phyloP scores from a whole-genome alignment of 2,797 vertebrate species.

The Neopelma chrysocephalum region DNA sequence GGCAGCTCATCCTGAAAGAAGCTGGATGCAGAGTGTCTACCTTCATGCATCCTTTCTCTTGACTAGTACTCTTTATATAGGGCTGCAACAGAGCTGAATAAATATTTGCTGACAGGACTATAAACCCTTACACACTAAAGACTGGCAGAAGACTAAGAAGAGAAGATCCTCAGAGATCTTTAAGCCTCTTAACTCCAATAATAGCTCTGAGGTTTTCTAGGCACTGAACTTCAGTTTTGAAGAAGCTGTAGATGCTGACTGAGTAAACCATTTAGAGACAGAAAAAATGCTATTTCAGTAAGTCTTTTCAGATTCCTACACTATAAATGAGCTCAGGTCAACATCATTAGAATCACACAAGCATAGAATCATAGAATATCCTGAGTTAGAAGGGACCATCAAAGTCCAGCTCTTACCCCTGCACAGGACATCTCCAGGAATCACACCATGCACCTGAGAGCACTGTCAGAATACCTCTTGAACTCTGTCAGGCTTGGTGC shows the following conservation, averaged over 20 bases:
- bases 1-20: neutral
- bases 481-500: neutral
- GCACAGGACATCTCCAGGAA: neutral
- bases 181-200: slow-evolving; percentile 54
- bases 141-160: neutral
- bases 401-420: neutral
- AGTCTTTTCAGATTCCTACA: neutral
- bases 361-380: neutral
- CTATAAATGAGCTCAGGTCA: neutral
- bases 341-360: neutral
- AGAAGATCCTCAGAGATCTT: neutral
- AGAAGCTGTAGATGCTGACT: neutral
- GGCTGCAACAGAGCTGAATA: neutral
- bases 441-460: neutral
- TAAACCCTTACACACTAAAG: neutral
- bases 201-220: slow-evolving; percentile 8
- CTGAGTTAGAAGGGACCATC: neutral
- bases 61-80: neutral
- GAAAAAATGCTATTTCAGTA: neutral
- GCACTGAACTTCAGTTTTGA: neutral
- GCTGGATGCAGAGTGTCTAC: neutral
- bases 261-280: neutral
- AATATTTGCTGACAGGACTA: neutral
- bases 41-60: neutral
- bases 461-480: neutral